Base-by-base conservation (phyloP, 2,113 vertebrate genomes). In the Formicarius rufipectus region DNA sequence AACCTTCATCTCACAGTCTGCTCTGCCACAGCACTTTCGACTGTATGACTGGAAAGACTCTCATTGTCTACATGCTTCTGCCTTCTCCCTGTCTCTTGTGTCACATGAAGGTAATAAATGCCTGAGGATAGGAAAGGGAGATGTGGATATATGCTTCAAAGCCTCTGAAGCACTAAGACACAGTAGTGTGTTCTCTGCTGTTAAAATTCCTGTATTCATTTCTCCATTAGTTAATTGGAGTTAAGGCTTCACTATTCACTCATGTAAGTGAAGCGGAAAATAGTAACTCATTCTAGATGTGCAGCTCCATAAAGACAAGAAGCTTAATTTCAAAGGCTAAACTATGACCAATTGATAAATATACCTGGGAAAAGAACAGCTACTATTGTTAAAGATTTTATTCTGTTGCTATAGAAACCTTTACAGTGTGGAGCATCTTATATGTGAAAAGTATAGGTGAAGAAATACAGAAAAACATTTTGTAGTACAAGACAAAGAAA, bases 341-440 rank as follows among this genome's bases (percentile, higher is more conserved):
- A 69, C 33, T 92, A 42, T 80, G 68, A 75, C 55, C 86, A 72
- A 27, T 21, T 80, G 47, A 25, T 80, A 86, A 63, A n/a, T 63
- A 69, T 87, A 87, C 66, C 76, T 90, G 87, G 20, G 69, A n/a
- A 87, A 96, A 90, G 90, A 86, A 60, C 62, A 80, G 90, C 88
- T 87, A 47, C 68, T 89, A 37, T 44, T 88, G 74, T 55, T 56
- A 59, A 95, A 93, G 37, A 81, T 82, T 86, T 87, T 84, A 56
- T 88, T 94, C 87, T 0, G 89, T 97, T 96, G 91, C 93, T 77
- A 96, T 95, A 92, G 96, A 81, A 97, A 97, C 93, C 55, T 90
- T 67, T 77, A 56, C 35, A 45, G 62, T 73, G 60, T 37, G 12
- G 16, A 71, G 3, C 6, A 2, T 76, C 77, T 93, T 49, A 23